A percentile compares a stretch with the other conserved stretches of the same genome.
These are phyloP conservation scores for Chionis minor DNA, from an alignment of 2,113 vertebrate genomes.

Conservation along the genomic window DNA sequence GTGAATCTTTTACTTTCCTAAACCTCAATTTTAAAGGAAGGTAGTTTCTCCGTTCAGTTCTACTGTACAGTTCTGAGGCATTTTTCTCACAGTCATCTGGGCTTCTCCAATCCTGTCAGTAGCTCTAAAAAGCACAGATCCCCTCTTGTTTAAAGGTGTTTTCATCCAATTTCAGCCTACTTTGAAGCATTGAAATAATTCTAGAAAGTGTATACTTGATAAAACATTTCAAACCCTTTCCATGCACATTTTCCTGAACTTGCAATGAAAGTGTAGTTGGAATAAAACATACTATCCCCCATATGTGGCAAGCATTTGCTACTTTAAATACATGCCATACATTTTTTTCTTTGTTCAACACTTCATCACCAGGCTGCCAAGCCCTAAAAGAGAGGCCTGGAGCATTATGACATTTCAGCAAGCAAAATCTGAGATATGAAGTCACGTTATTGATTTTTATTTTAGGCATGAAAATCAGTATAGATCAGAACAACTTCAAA, in stretches of 20 bases:
- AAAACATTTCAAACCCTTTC: not conserved
- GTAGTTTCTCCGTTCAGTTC: not conserved
- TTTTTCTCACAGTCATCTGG: not conserved
- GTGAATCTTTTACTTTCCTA: not conserved
- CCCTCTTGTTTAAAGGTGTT: not conserved
- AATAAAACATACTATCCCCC: not conserved
- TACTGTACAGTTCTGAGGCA: not conserved
- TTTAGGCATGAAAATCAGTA: not conserved
- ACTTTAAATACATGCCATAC: not conserved
- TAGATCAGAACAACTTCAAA: not conserved
- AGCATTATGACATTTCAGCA: not conserved
- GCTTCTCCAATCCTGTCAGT: not conserved
- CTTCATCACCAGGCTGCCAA: not conserved
- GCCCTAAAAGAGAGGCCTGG: not conserved
- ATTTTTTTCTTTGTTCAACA: not conserved
- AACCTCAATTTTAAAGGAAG: not conserved
- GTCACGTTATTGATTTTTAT: not conserved
- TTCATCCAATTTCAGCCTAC: not conserved
- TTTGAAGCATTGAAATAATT: not conserved
- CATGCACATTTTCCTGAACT: not conserved
- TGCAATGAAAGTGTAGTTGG: not conserved
- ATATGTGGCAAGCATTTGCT: not conserved
- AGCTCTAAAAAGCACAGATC: not conserved
- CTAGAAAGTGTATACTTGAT: not conserved
- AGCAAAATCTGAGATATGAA: not conserved